Evolutionary conservation across 2,113 vertebrate species (phyloP), one percentile per base, ranked within the genome.

Genomic region (Gobiocypris rarus): DNA sequence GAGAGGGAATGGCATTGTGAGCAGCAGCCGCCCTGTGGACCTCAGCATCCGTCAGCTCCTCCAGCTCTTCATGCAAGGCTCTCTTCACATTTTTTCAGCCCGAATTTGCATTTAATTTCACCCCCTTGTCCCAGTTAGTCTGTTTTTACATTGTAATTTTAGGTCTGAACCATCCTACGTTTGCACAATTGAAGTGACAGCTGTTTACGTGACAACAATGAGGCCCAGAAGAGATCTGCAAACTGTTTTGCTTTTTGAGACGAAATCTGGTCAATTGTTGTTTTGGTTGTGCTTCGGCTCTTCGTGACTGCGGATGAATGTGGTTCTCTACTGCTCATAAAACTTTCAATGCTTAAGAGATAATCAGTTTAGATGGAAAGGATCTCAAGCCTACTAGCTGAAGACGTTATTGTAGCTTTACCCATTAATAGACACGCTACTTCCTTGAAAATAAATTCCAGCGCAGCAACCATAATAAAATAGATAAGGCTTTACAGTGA

Each of bases 1-100:
- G 69, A 82, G 26, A 85, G 83, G 71, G 52, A 79, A 50, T 52
- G 59, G 84, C 70, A 86, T 13, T 65, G 54, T 17, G 54, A 48
- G 41, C 58, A 59, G 76, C 45, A 87, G 71, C 85, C 80, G 84
- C 54, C 58, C 76, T 65, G 54, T 56, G 54, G 38, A 59, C 19
- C 69, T 54, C 54, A 17, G 26, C 24, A 70, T 59, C 14, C 17
- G 31, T 34, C 28, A 71, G 17, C 22, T 48, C 45, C 45, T 41
- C n/a, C 70, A 54, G 17, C 52, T 54, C 52, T 19, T 54, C 52
- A 54, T 22, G 19, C 17, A 69, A 41, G 17, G 65, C 17, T 38
- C 17, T 69, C 19, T 69, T 41, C 19, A 69, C 65, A 41, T 22
- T 54, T 22, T 28, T 28, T 56, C 7, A 24, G 9, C 54, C 26